Base-by-base conservation (phyloP, 1,140 invertebrate genomes). In the Agrypnia vestita region DNA sequence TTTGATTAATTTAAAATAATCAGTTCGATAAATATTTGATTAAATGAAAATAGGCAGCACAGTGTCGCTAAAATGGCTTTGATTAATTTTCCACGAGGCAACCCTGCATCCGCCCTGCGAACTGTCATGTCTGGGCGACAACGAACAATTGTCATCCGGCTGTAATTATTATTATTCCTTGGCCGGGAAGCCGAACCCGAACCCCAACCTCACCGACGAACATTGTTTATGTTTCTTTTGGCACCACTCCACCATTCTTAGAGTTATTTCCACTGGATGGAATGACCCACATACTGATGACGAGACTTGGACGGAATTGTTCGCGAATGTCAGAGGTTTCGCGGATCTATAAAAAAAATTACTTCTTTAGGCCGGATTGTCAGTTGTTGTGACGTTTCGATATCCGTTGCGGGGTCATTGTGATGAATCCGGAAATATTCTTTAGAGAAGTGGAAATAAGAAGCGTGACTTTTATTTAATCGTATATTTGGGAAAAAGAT, bases 161-260 rank as follows among this genome's bases (percentile, higher is more conserved):
- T 13, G 61, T 64, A n/a, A 64, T 64, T 25, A 64, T 64, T 25
- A 59, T 59, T 59, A 59, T 59, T 59, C 55, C 21, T 64, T 35
- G 49, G 49, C 49, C n/a, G 11, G 49, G n/a, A 15, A 51, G 1
- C n/a, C 49, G 11, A 9, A 51, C 49, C 49, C 1, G 25, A 15
- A 59, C 17, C 61, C 19, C 61, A 64, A 64, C 61, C 61, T 13
- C 25, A 25, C 35, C 55, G 12, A 13, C 8, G 15, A 15, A 12
- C 17, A 59, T 59, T 59, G 55, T 59, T 59, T 59, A 59, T 21
- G 21, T 59, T 59, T 8, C 8, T 21, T 17, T 21, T 59, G 55
- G 55, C 55, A 59, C 15, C 55, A 59, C 15, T 19, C 55, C 55
- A 59, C 55, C 3, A 35, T 35, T 35, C 25, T 35, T 35, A 35